Conservation (phyloP, 2,113 vertebrate species). For the Rhea pennata region DNA sequence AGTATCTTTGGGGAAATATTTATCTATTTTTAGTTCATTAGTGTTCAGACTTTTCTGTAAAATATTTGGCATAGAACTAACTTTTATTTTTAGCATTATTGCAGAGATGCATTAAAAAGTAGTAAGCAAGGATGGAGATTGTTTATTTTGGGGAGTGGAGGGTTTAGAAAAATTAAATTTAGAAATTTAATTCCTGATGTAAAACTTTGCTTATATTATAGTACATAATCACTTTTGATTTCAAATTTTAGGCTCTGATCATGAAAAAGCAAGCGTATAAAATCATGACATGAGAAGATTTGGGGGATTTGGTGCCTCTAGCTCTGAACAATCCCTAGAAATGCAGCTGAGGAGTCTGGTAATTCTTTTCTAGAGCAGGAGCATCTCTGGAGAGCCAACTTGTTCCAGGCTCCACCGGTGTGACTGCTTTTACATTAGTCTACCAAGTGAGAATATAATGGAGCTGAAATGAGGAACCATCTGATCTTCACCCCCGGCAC, state of each 20-base stretch:
- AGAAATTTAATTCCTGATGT: neutral
- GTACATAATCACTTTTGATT: neutral
- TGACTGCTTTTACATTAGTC: neutral
- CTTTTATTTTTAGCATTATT: neutral
- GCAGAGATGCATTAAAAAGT: neutral
- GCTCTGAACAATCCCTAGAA: neutral
- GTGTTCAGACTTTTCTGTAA: neutral
- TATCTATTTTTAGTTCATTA: constrained; percentile 55
- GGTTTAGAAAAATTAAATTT: neutral
- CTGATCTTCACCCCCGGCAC: neutral
- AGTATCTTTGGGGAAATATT: constrained; percentile 53
- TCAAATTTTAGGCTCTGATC: neutral
- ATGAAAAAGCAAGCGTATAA: neutral
- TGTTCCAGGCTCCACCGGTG: neutral
- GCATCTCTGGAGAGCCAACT: neutral
- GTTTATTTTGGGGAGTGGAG: neutral
- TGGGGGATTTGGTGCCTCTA: neutral
- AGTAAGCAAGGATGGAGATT: neutral
- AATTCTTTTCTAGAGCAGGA: neutral
- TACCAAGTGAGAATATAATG: neutral
- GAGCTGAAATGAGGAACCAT: neutral
- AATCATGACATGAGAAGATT: neutral
- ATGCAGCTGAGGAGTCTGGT: neutral
- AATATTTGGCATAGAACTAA: neutral
- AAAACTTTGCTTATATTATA: neutral